Base-by-base conservation (phyloP, 2,888 invertebrate genomes). In the Volucella inflata region DNA sequence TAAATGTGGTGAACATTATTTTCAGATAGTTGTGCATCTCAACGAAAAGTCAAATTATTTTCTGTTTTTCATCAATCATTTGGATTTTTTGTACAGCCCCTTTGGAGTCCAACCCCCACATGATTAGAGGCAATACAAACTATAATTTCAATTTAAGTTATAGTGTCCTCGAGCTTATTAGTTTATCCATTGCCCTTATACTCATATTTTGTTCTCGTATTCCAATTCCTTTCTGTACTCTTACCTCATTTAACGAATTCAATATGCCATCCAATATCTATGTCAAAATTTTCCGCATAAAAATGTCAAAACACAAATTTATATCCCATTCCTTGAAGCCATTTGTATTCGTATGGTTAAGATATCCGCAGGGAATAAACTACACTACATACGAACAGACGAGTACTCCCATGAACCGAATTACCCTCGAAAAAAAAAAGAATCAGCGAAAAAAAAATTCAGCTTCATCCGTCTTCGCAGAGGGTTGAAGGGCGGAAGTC, bases 271-370 rank as follows among this genome's bases (percentile, higher is more conserved):
- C 79, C 79, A 78, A 70, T 83, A 74, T 64, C 57, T 74, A 83
- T 83, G 83, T 83, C 83, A 83, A 83, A 83, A 83, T 83, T 83
- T 50, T 64, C 64, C 72, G 40, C 74, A 83, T 83, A 83, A 83
- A 83, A 83, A 83, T 83, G 83, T 83, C 83, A 79, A 83, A 83
- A 83, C 83, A 83, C 42, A 74, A 83, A 83, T 83, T 83, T 83
- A 83, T 70, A 84, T 65, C 64, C 48, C 74, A 79, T 84, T 84
- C 65, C 38, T 75, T 65, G 17, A 30, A 60, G 74, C 68, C 64
- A 84, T 84, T 79, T 83, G 59, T 79, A 79, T 68, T 70, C 74
- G 68, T 65, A 74, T 65, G 64, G 64, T 57, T 68, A 51, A 53
- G 72, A 64, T 46, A 83, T 79, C 83, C 83, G 46, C 83, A 84